These are phyloP conservation scores for Chloroceryle inda DNA, from an alignment of 2,797 vertebrate species.

Conservation along the genomic window DNA sequence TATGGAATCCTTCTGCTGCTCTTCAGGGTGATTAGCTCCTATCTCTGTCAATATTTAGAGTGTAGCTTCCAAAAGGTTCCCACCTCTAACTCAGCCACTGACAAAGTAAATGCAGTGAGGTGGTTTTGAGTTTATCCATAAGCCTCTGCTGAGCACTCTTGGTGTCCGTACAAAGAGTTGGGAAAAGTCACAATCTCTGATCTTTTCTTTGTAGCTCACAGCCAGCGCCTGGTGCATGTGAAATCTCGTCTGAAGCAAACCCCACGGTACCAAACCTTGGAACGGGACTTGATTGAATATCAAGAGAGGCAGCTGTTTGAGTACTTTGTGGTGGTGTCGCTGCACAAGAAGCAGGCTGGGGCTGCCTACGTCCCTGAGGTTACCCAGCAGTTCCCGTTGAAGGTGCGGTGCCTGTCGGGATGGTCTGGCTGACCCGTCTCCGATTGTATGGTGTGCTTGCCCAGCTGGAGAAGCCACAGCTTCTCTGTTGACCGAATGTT, in stretches of 20 bases:
- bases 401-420: constrained; percentile 70
- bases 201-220: constrained; percentile 73
- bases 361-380: constrained; percentile 87
- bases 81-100: neutral
- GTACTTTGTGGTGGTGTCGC: constrained; percentile 90
- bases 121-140: neutral
- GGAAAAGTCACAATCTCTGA: neutral
- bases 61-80: neutral
- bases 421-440: neutral
- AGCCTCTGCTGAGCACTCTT: neutral
- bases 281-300: constrained; percentile 82
- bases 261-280: constrained; percentile 75
- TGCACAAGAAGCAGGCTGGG: constrained; percentile 88
- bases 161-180: neutral
- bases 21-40: neutral
- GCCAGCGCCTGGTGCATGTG: constrained; percentile 84
- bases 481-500: accelerated
- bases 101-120: neutral
- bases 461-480: neutral
- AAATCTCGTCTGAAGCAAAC: constrained; percentile 84
- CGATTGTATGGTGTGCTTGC: accelerated
- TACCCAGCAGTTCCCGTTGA: constrained; percentile 90
- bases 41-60: neutral
- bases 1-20: neutral
- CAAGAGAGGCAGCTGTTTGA: constrained; percentile 91